Base-by-base conservation (phyloP, 1,140 invertebrate genomes). In the Drosophila eugracilis region DNA sequence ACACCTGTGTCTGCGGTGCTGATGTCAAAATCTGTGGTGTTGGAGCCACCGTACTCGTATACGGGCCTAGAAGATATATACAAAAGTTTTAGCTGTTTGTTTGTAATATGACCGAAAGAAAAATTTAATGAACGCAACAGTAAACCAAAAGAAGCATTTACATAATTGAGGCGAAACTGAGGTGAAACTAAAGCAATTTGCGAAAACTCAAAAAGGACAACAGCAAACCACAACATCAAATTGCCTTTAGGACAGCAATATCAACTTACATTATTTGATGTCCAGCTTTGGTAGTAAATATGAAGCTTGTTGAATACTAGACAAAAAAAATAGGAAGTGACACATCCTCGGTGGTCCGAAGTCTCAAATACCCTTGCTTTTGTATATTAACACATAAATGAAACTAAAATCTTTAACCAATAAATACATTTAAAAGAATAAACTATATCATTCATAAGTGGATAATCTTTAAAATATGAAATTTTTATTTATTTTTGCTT, bases 141-240 rank as follows among this genome's bases (percentile, higher is more conserved):
- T n/a, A 30, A 28, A 44, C 54, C 50, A 55, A 42, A 49, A 70
- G n/a, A 42, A 71, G 53, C 76, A 57, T 75, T 66, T 60, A 71
- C 58, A 65, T 58, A 78, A 71, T 49, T 37, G 21, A 54, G 65
- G 45, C 24, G 59, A 53, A 48, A 50, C 50, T 67, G 12, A 52
- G 52, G 39, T 45, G 59, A 34, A 79, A 71, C 36, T 39, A 49
- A 63, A 32, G 42, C 37, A 69, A 73, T 65, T 67, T 53, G 50
- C 37, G 21, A 7, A 39, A 85, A 75, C 77, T 66, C 49, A 80
- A 86, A 79, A 75, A 52, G 30, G 36, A 58, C 48, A 65, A 76
- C 42, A 42, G 50, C 44, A 65, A 58, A 53, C 58, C 65, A 72
- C 63, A 60, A 74, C 57, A 85, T 55, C 55, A 65, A 74, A 52